Evolutionary conservation across 2,888 invertebrate species (phyloP), one percentile per base, ranked within the genome.

Genomic region (Poecilobothrus nobilitatus): DNA sequence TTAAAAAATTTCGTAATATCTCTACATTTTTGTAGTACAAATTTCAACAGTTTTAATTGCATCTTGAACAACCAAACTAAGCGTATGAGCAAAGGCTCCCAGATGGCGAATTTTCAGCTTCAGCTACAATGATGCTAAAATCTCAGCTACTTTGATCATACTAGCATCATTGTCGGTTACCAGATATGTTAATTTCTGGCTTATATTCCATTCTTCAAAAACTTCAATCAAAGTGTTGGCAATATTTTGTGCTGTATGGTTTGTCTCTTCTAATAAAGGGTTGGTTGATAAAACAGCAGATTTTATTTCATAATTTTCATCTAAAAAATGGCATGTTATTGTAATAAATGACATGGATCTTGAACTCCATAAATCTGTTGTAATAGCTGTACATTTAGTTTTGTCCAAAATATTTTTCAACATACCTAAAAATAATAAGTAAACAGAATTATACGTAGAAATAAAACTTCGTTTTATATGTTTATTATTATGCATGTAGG

Each of bases 81-180:
- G 5, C 8, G 37, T 34, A 65, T 37, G 65, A 7, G 34, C 65
- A 27, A 34, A 65, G 9, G 34, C 34, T n/a, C n/a, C n/a, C 20
- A 63, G 10, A 37, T 67, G 62, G 15, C 20, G 20, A 5, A 37
- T 63, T 67, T 67, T 67, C 8, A 34, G 8, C 8, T 34, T 34
- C 34, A n/a, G n/a, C 34, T 34, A 7, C 34, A 34, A 34, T 34
- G 5, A 34, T 34, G 8, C 8, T 34, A 67, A 27, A 33, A 41
- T 37, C 2, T 63, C 15, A 37, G 34, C 21, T 21, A 62, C 67
- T 20, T 63, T 63, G 2, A 62, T 15, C 37, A 63, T 67, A 27
- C 9, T 53, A 18, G 63, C 53, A 63, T 62, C 67, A 63, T 67
- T 62, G 63, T 67, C 67, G 10, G 63, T 67, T 12, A 67, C 67